Evolutionary conservation across 2,113 vertebrate genomes (phyloP), one percentile per base, ranked within the genome.

Genomic region (Lophius piscatorius): DNA sequence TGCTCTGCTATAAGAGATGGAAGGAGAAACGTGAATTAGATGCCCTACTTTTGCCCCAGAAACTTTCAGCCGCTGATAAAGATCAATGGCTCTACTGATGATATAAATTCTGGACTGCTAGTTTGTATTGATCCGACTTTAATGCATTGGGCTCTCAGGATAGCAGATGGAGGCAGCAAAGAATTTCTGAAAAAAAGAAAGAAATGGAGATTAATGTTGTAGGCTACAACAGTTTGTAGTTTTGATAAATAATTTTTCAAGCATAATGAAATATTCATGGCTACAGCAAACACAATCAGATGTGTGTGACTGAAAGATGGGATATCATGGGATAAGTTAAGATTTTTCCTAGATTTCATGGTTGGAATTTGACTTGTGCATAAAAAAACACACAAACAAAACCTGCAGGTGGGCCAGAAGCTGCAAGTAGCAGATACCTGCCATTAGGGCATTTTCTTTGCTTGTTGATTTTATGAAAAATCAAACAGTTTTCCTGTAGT

Each of bases 101-200:
- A 84, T 90, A 90, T 89, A 84, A 78, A 90, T 90, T 90, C 86
- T 78, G 78, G 84, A 69, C 79, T 87, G 78, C 82, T 82, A 85
- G 81, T 90, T 80, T 81, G 78, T 90, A 91, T 91, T 84, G 90
- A 91, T 90, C 80, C 36, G 60, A 61, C 74, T 74, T 49, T 77
- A 82, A 85, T 74, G 82, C 77, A 84, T 76, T 84, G 81, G 74
- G 84, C 87, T 80, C 65, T 77, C 49, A 68, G 80, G 80, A 80
- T 81, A 48, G 77, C 67, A 34, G 58, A 77, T 57, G 60, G 67
- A 76, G 64, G 45, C 48, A 46, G 56, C 68, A 66, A 49, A 83
- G 67, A 76, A 79, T 49, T 62, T 54, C 18, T 31, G 50, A 80
- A 65, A 74, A 80, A 48, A 62, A 72, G n/a, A n/a, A n/a, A n/a